Percentiles rank a stretch among this genome's conserved stretches.
Conservation (phyloP, 2,113 vertebrate species). For the Dasypus novemcinctus region DNA sequence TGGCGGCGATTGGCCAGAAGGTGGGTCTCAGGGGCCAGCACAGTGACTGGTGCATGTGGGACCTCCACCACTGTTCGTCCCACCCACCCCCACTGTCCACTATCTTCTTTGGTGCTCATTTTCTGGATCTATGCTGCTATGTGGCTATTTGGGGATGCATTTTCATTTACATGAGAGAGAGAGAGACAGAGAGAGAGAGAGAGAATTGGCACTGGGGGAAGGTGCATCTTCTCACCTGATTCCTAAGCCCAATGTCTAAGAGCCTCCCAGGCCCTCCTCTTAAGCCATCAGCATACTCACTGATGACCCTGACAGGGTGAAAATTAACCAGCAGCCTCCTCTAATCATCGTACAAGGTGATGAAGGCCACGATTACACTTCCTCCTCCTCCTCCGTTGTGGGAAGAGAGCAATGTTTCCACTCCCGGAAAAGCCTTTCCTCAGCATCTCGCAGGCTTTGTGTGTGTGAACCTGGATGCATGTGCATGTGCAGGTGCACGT, state of each 20-base stretch:
- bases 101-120: not conserved
- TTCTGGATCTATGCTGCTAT: not conserved
- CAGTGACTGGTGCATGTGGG: no score
- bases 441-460: not conserved
- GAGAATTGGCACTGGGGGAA: not conserved
- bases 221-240: not conserved
- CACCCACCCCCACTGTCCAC: not conserved
- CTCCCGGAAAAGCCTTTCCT: not conserved
- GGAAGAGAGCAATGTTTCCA: not conserved
- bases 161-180: not conserved
- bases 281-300: slow-evolving; percentile 74
- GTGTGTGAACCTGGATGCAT: not conserved
- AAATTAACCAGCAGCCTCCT: slow-evolving; percentile 77
- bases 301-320: slow-evolving; percentile 70
- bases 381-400: slow-evolving; percentile 55
- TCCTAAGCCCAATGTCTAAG: not conserved
- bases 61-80: not conserved
- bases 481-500: not conserved
- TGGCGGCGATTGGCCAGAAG: not conserved
- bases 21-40: no score
- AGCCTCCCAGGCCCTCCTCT: not conserved
- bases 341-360: slow-evolving; percentile 71
- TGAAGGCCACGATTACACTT: slow-evolving; percentile 57
- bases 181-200: no score
- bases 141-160: not conserved